Evolutionary conservation across 2,888 invertebrate genomes (phyloP).

Genomic region (Teinopalpus imperialis): DNA sequence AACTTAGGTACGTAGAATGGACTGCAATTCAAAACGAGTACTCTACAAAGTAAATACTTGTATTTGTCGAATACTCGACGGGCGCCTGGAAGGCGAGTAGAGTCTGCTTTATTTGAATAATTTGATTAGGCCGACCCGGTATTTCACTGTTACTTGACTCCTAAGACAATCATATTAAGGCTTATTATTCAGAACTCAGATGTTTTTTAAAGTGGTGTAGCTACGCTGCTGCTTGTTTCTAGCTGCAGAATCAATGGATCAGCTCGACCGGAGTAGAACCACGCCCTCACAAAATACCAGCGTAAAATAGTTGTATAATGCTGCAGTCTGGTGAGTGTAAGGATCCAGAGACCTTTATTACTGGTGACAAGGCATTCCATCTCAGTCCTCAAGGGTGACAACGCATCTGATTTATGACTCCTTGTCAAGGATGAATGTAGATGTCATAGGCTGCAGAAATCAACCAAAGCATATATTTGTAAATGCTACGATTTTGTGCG

Average conservation of each 20-base stretch:
- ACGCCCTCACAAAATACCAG: too few relatives aligned
- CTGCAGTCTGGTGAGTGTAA: too few relatives aligned
- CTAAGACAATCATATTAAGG: slow-evolving; percentile 33
- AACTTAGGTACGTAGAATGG: slow-evolving; percentile 34
- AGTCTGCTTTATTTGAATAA: slow-evolving; percentile 72
- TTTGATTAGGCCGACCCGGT: slow-evolving; percentile 61
- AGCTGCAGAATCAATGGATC: too few relatives aligned
- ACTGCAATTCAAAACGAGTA: slow-evolving; percentile 47
- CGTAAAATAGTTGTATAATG: too few relatives aligned
- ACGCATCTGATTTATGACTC: too few relatives aligned
- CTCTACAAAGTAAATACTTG: slow-evolving; percentile 42
- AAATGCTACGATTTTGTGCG: slow-evolving; percentile 10
- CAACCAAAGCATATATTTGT: slow-evolving; percentile 17
- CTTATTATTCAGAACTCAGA: neutral
- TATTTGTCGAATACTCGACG: slow-evolving; percentile 54
- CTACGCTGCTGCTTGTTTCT: too few relatives aligned
- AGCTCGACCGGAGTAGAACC: too few relatives aligned
- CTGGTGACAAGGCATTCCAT: too few relatives aligned
- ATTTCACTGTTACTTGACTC: slow-evolving; percentile 23
- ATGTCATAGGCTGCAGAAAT: too few relatives aligned
- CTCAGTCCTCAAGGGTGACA: too few relatives aligned
- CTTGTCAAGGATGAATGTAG: too few relatives aligned
- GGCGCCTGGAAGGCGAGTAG: slow-evolving; percentile 59
- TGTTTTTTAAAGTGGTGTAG: slow-evolving; percentile 9
- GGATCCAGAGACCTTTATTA: too few relatives aligned